phyloP scores from a whole-genome alignment of 92 coral and sea anemone species.

The Nematostella vectensis region DNA sequence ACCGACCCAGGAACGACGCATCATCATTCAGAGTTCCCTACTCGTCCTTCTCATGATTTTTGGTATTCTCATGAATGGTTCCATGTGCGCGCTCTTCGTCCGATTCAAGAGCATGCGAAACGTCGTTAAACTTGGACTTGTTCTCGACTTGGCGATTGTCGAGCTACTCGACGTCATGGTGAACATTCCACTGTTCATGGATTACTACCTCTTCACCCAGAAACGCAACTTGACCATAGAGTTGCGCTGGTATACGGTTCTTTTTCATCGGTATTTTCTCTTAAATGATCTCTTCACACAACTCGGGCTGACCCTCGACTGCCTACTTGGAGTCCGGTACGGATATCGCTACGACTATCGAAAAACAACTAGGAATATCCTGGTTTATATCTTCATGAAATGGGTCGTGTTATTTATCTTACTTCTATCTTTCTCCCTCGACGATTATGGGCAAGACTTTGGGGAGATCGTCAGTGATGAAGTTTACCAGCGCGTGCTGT shows the following conservation, averaged over 20 bases:
- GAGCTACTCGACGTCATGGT: constrained; percentile 15
- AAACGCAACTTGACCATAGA: constrained; percentile 14
- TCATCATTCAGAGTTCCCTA: constrained; percentile 7
- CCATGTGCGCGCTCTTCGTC: constrained; percentile 12
- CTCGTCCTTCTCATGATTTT: constrained; percentile 5
- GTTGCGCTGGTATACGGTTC: constrained; percentile 21
- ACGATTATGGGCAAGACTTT: background rate
- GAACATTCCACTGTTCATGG: constrained; percentile 25
- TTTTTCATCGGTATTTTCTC: constrained; percentile 24
- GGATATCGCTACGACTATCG: constrained; percentile 6
- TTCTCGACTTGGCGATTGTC: constrained; percentile 21
- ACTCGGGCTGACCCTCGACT: constrained; percentile 8
- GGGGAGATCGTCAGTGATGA: constrained; percentile 14
- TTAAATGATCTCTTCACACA: constrained; percentile 19
- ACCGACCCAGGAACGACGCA: constrained; percentile 13
- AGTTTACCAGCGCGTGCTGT: constrained; percentile 17
- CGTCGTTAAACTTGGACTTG: constrained; percentile 3
- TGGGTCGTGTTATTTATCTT: constrained; percentile 7
- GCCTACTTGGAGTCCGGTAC: constrained; percentile 5
- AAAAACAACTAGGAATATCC: constrained; percentile 2
- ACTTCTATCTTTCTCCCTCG: constrained; percentile 7
- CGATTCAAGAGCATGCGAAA: constrained; percentile 20
- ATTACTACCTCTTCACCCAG: constrained; percentile 15
- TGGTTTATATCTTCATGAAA: background rate
- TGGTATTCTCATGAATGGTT: constrained; percentile 11